Conservation (phyloP, 2,888 invertebrate genomes). For the Sphecodes monilicornis region DNA sequence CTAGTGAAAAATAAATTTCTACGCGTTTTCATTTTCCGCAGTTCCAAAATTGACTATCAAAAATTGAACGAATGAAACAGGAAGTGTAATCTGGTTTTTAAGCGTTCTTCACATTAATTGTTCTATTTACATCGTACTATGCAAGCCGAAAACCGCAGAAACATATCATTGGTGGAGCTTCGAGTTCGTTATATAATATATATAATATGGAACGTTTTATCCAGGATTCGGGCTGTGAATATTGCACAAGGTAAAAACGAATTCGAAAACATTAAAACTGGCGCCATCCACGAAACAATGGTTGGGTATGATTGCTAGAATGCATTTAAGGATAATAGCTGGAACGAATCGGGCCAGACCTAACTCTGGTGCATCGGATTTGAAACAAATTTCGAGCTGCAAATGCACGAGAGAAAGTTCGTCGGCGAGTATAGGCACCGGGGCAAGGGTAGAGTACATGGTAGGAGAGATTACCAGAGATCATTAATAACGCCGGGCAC, state of each 20-base stretch:
- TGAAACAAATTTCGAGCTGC: constrained; percentile 71
- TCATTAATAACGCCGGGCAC: constrained; percentile 72
- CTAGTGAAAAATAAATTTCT: neutral
- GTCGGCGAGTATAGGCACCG: constrained; percentile 50
- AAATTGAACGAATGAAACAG: neutral
- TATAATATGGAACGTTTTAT: constrained; percentile 14
- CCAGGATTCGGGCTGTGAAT: constrained; percentile 6
- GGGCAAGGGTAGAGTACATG: constrained; percentile 40
- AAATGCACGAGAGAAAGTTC: constrained; percentile 67
- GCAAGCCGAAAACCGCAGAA: neutral
- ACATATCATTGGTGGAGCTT: neutral
- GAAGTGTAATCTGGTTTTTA: neutral
- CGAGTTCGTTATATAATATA: neutral
- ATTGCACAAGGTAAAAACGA: constrained; percentile 20
- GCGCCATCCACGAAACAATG: constrained; percentile 61
- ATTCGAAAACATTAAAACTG: constrained; percentile 45
- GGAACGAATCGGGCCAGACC: constrained; percentile 69
- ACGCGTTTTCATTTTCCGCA: neutral
- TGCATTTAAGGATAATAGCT: constrained; percentile 71
- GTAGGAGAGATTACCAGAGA: constrained; percentile 67
- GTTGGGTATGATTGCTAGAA: constrained; percentile 60
- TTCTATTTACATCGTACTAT: neutral
- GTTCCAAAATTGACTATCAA: neutral
- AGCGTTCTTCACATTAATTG: neutral
- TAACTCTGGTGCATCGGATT: constrained; percentile 64